Percentiles rank a stretch among this genome's conserved stretches.
Evolutionary conservation across 2,797 vertebrate genomes (phyloP).

Genomic region (Pagetopsis macropterus): DNA sequence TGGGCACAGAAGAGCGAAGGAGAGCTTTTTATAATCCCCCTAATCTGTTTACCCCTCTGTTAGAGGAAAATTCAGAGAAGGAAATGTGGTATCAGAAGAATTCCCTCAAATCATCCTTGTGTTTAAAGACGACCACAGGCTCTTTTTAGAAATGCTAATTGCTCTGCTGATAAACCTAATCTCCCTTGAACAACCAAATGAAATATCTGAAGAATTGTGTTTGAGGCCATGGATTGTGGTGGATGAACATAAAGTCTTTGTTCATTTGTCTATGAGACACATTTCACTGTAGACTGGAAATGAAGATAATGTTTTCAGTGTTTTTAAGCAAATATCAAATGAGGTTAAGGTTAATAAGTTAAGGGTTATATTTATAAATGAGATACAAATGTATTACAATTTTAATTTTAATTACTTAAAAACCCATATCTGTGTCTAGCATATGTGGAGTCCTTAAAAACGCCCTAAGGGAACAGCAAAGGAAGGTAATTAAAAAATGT

Average conservation of each 20-base stretch:
- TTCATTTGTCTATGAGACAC: slow-evolving; percentile 21
- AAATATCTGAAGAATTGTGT: slow-evolving; percentile 35
- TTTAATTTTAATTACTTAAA: too few species aligned
- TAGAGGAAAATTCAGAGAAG: slow-evolving; percentile 33
- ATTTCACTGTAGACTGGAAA: slow-evolving; percentile 10
- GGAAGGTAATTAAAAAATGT: neutral
- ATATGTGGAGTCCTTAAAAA: neutral
- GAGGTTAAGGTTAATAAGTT: too few species aligned
- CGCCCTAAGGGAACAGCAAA: neutral
- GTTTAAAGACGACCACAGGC: slow-evolving; percentile 43
- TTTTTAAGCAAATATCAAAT: neutral
- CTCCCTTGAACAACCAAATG: slow-evolving; percentile 42
- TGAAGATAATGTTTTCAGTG: neutral
- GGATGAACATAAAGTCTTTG: slow-evolving; percentile 16
- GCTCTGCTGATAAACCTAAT: slow-evolving; percentile 57
- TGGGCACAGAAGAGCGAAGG: slow-evolving; percentile 26
- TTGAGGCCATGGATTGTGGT: neutral
- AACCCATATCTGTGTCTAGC: neutral
- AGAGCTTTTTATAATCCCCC: slow-evolving; percentile 56
- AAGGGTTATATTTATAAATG: neutral
- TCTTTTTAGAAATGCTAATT: slow-evolving; percentile 61
- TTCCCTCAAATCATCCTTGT: slow-evolving; percentile 43
- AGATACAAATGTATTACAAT: neutral
- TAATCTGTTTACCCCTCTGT: slow-evolving; percentile 66
- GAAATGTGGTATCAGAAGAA: slow-evolving; percentile 46